A percentile compares a stretch with the other conserved stretches of the same genome.
phyloP scores from a whole-genome alignment of 2,888 invertebrate genomes.

The Drosophila neotestacea region DNA sequence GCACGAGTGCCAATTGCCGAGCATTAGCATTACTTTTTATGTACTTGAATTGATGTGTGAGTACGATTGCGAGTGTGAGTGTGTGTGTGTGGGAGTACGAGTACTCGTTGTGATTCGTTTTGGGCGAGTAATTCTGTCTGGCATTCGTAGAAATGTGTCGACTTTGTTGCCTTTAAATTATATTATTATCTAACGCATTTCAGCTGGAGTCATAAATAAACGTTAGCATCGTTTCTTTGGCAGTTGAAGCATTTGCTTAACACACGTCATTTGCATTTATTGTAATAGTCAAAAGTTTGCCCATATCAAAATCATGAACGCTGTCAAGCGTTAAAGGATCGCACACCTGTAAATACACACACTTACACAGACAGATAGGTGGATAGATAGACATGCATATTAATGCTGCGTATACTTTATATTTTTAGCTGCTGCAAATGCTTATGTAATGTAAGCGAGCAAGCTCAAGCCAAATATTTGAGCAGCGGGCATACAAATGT shows the following conservation, averaged over 20 bases:
- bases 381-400: conserved; percentile 63
- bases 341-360: conserved; percentile 45
- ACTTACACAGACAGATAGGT: conserved; percentile 11
- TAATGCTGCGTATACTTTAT: conserved; percentile 75
- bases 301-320: conserved; percentile 66
- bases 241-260: conserved; percentile 2
- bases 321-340: conserved; percentile 67
- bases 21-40: conserved; percentile 72
- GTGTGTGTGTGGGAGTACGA: conserved; percentile 3
- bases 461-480: conserved; percentile 73
- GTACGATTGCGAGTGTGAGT: conserved; percentile 7
- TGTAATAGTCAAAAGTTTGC: conserved; percentile 69
- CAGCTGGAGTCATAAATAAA: conserved; percentile 60
- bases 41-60: conserved; percentile 55
- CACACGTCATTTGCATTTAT: conserved; percentile 71
- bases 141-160: conserved; percentile 35
- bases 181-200: conserved; percentile 73
- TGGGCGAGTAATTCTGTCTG: conserved; percentile 1
- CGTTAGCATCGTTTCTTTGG: neutral
- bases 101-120: conserved; percentile 24
- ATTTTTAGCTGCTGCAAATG: conserved; percentile 60
- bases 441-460: conserved; percentile 56
- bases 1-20: conserved; percentile 56
- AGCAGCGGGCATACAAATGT: conserved; percentile 76
- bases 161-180: conserved; percentile 68